phyloP scores from a whole-genome alignment of 2,888 invertebrate genomes.

The Gymnocheta viridis region DNA sequence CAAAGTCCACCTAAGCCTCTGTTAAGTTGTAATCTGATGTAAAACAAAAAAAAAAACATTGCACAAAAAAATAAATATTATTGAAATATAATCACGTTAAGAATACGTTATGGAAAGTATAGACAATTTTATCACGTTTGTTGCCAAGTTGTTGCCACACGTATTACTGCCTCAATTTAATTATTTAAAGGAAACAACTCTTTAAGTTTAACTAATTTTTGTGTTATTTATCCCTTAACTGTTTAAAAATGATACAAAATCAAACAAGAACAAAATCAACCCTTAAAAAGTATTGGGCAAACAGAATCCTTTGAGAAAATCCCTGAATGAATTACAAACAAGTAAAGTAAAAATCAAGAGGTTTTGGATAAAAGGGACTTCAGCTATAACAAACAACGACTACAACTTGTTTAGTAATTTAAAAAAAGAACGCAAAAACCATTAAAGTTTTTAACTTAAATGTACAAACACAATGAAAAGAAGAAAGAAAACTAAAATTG shows the following conservation, averaged over 20 bases:
- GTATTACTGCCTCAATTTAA: conserved; percentile 52
- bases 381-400: background rate
- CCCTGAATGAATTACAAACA: background rate
- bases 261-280: conserved; percentile 20
- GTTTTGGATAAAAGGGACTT: conserved; percentile 1
- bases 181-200: conserved; percentile 55
- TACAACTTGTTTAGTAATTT: conserved; percentile 20
- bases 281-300: background rate
- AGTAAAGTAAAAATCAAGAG: background rate
- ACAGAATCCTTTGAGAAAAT: background rate
- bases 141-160: conserved; percentile 53
- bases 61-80: background rate
- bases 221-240: background rate
- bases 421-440: background rate
- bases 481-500: conserved; percentile 8
- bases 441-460: conserved; percentile 20
- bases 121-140: conserved; percentile 5
- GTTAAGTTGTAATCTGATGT: too few species aligned
- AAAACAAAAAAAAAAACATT: background rate
- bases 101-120: background rate
- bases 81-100: background rate
- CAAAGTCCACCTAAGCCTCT: too few species aligned
- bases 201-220: background rate
- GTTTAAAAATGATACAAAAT: conserved; percentile 2
- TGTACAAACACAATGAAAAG: background rate